Conservation (phyloP, 37 sponge, comb jelly and placozoan species). For the Amphimedon queenslandica region DNA sequence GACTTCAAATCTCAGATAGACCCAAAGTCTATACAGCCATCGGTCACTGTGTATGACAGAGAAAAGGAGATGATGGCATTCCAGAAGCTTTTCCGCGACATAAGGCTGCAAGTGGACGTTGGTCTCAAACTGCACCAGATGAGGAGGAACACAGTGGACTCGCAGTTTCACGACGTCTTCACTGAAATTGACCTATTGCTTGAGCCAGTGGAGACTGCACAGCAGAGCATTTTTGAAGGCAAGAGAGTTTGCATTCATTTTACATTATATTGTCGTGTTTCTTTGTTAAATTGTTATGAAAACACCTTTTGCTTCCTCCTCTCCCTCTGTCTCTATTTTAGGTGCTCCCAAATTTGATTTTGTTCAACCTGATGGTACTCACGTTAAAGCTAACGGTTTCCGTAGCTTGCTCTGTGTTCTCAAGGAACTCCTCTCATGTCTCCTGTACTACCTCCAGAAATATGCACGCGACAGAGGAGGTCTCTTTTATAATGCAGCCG, state of each 20-base stretch:
- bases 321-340: no score
- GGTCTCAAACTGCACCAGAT: conserved; percentile 42
- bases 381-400: conserved; percentile 81
- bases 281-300: no score
- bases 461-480: conserved; percentile 31
- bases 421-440: conserved; percentile 13
- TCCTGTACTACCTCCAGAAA: conserved; percentile 27
- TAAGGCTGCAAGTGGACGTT: conserved; percentile 38
- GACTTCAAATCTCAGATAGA: no score
- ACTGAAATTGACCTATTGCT: conserved; percentile 12
- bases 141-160: conserved; percentile 16
- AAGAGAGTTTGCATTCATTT: conserved; percentile 8
- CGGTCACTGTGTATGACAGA: not conserved
- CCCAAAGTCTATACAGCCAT: no score
- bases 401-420: conserved; percentile 54
- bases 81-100: conserved; percentile 49
- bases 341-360: conserved; percentile 52
- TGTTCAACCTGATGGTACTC: conserved; percentile 45
- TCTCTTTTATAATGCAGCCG: conserved; percentile 9
- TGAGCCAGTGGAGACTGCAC: conserved; percentile 24
- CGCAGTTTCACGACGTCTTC: conserved; percentile 34
- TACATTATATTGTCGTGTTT: not conserved
- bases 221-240: conserved; percentile 17
- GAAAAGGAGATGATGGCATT: conserved; percentile 6
- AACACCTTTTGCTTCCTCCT: no score